Percentiles rank a stretch among this genome's conserved stretches.
Evolutionary conservation across 2,888 invertebrate species (phyloP).

Genomic region (Encarsia formosa): DNA sequence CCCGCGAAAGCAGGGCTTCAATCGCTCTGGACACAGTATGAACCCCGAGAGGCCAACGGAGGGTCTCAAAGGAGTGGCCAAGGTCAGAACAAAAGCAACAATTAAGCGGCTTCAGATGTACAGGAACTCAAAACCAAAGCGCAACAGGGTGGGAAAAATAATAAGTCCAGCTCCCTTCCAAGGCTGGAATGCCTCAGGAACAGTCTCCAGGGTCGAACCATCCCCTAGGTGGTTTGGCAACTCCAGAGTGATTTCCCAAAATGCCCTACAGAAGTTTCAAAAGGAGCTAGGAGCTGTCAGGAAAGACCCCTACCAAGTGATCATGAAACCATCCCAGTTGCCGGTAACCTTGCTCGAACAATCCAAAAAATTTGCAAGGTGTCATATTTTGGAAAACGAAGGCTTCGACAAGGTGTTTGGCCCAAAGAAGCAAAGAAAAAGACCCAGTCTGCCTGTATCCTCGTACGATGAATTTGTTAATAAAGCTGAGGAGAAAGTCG

Average conservation of each 20-base stretch:
- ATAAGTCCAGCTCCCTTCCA: conserved; percentile 94
- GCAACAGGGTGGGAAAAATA: conserved; percentile 86
- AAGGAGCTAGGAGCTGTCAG: conserved; percentile 91
- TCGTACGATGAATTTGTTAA: conserved; percentile 77
- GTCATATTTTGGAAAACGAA: conserved; percentile 94
- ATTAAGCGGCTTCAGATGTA: conserved; percentile 98
- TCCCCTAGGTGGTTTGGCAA: conserved; percentile 99
- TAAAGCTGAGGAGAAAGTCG: conserved; percentile 66
- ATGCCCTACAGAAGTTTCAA: conserved; percentile 83
- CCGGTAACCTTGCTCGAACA: conserved; percentile 94
- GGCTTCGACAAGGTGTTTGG: conserved; percentile 93
- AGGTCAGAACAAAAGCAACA: conserved; percentile 83
- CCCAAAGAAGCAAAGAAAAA: conserved; percentile 86
- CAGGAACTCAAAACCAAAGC: conserved; percentile 91
- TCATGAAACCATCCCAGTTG: conserved; percentile 93
- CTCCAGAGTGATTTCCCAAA: conserved; percentile 92
- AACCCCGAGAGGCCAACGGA: conserved; percentile 83
- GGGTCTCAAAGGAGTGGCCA: conserved; percentile 79
- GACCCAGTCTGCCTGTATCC: conserved; percentile 72
- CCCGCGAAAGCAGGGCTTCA: conserved; percentile 80
- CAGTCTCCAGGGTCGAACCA: conserved; percentile 92
- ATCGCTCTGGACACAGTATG: conserved; percentile 87
- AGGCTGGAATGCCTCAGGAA: conserved; percentile 80
- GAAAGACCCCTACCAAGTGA: conserved; percentile 94
- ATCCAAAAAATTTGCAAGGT: conserved; percentile 81